These are phyloP conservation scores for Drosophila macrospina DNA, from an alignment of 2,888 invertebrate species.

Conservation along the genomic window DNA sequence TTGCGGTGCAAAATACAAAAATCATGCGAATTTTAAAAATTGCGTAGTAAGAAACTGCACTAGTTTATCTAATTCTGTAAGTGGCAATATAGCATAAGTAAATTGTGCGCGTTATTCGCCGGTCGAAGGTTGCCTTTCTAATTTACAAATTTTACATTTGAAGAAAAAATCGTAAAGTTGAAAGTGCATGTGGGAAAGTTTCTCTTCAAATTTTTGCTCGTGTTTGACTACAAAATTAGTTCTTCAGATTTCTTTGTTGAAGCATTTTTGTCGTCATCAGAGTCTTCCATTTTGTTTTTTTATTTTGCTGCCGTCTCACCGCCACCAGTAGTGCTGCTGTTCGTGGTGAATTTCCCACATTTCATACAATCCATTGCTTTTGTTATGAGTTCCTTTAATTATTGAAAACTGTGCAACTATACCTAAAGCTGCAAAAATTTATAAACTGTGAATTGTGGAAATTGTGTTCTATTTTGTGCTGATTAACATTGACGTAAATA, in stretches of 20 bases:
- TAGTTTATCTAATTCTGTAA: constrained; percentile 38
- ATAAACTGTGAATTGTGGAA: constrained; percentile 3
- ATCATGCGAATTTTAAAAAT: constrained; percentile 74
- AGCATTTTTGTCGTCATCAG: constrained; percentile 73
- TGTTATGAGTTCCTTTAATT: constrained; percentile 43
- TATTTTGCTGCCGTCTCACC: constrained; percentile 50
- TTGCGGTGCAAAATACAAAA: constrained; percentile 81
- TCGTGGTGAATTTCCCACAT: constrained; percentile 76
- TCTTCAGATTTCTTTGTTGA: constrained; percentile 73
- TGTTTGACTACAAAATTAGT: constrained; percentile 45
- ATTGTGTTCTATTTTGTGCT: constrained; percentile 32
- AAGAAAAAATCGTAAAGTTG: constrained; percentile 1
- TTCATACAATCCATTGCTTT: constrained; percentile 67
- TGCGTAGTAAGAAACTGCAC: constrained; percentile 66
- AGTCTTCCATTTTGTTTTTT: constrained; percentile 84
- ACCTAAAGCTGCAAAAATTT: not conserved
- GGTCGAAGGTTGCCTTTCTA: constrained; percentile 17
- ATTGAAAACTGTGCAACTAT: constrained; percentile 10
- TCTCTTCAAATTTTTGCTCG: constrained; percentile 21
- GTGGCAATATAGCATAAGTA: constrained; percentile 18
- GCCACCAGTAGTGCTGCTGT: constrained; percentile 40
- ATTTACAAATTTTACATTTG: not conserved
- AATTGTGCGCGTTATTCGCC: constrained; percentile 28
- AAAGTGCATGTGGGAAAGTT: constrained; percentile 41
- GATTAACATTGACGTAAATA: constrained; percentile 31